Evolutionary conservation across 2,888 invertebrate species (phyloP).

Genomic region (Melolontha melolontha): DNA sequence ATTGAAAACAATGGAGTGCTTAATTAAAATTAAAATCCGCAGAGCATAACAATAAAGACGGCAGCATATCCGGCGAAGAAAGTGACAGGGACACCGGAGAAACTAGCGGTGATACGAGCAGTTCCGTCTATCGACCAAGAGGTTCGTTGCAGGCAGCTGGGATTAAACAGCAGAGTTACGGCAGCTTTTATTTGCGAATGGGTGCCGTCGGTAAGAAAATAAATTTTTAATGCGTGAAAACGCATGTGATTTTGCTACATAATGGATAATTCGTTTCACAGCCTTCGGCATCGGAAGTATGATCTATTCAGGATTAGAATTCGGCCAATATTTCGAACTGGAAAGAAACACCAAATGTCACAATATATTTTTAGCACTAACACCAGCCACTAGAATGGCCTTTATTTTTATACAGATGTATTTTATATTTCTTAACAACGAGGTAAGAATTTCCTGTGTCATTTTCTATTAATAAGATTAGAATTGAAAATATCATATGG

Average conservation of each 20-base stretch:
- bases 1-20: not conserved
- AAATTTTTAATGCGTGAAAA: constrained; percentile 7
- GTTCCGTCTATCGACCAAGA: constrained; percentile 57
- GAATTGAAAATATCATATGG: not conserved
- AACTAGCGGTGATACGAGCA: constrained; percentile 58
- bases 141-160: constrained; percentile 64
- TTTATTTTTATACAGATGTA: constrained; percentile 99
- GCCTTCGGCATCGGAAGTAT: constrained; percentile 97
- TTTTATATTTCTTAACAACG: constrained; percentile 97
- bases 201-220: constrained; percentile 83
- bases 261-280: constrained; percentile 60
- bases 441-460: constrained; percentile 71
- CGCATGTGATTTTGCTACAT: not conserved
- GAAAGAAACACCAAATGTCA: constrained; percentile 92
- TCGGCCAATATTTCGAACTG: constrained; percentile 94
- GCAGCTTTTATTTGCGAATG: constrained; percentile 93
- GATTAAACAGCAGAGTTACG: constrained; percentile 77
- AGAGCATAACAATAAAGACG: constrained; percentile 47
- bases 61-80: constrained; percentile 67
- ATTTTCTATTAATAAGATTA: constrained; percentile 1
- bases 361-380: constrained; percentile 88
- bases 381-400: constrained; percentile 92
- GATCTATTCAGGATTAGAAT: constrained; percentile 96
- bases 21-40: constrained; percentile 32
- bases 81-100: constrained; percentile 65